Evolutionary conservation across 2,113 vertebrate species (phyloP).

Genomic region (Piprites chloris): DNA sequence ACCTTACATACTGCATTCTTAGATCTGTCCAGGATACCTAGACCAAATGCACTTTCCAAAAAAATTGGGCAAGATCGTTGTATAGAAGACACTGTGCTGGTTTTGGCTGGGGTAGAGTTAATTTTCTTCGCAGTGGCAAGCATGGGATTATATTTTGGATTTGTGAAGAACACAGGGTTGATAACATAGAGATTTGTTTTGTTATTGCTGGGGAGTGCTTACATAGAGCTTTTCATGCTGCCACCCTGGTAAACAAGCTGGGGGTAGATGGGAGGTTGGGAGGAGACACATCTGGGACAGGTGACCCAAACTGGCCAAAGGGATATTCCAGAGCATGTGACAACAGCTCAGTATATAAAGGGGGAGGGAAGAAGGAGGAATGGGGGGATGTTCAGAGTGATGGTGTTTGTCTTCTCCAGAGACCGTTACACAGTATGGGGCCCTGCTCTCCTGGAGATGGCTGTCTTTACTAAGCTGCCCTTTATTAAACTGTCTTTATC

Average conservation of each 20-base stretch:
- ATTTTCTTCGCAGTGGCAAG: background rate
- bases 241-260: rapidly evolving
- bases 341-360: background rate
- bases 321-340: background rate
- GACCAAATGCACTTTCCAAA: background rate
- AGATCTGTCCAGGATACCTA: background rate
- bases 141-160: background rate
- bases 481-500: background rate
- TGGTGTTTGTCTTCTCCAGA: background rate
- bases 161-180: background rate
- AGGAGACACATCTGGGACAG: background rate
- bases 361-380: background rate
- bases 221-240: background rate
- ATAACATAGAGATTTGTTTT: background rate
- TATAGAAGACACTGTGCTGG: background rate
- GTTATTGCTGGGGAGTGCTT: background rate
- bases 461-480: too few relatives aligned
- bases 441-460: background rate
- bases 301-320: background rate
- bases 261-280: rapidly evolving
- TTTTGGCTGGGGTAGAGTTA: background rate
- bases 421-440: background rate
- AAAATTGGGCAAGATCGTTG: background rate
- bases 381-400: too few relatives aligned
- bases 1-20: background rate